Conservation (phyloP, 2,113 vertebrate genomes). For the Monopterus albus region DNA sequence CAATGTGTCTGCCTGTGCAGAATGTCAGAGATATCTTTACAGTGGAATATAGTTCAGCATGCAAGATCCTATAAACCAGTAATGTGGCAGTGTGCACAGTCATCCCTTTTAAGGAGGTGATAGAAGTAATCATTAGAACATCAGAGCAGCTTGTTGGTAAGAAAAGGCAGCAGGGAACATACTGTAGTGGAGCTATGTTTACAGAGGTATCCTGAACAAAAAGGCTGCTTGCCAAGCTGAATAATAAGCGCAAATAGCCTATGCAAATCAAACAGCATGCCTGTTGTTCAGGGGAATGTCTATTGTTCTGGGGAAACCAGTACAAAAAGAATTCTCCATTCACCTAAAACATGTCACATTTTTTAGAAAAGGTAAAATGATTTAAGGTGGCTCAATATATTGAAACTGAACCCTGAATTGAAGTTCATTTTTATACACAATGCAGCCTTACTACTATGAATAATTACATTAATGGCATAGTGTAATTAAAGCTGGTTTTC, state of each 20-base stretch:
- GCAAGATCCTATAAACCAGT: neutral
- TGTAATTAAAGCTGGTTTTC: conserved; percentile 16
- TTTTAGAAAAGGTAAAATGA: neutral
- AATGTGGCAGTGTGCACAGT: neutral
- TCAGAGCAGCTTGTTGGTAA: conserved; percentile 11
- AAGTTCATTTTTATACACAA: conserved; percentile 1
- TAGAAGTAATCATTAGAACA: conserved; percentile 25
- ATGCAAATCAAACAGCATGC: conserved; percentile 30
- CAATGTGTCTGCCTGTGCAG: neutral
- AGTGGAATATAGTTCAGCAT: neutral
- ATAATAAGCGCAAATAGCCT: conserved; percentile 17
- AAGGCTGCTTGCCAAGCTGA: neutral
- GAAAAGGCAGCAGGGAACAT: neutral
- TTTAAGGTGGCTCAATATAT: neutral
- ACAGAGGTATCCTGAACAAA: neutral
- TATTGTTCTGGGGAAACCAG: conserved; percentile 14
- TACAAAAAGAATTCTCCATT: conserved; percentile 1
- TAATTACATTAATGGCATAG: conserved; percentile 22
- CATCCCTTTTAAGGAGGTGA: neutral
- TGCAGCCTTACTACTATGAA: conserved; percentile 4
- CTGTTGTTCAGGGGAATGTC: conserved; percentile 14
- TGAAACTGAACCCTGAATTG: neutral
- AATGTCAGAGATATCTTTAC: neutral
- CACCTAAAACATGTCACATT: neutral
- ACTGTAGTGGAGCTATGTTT: neutral